A percentile compares a stretch with the other conserved stretches of the same genome.
These are phyloP conservation scores for Centropyge bicolor DNA, from an alignment of 2,797 vertebrate genomes.

Conservation along the genomic window DNA sequence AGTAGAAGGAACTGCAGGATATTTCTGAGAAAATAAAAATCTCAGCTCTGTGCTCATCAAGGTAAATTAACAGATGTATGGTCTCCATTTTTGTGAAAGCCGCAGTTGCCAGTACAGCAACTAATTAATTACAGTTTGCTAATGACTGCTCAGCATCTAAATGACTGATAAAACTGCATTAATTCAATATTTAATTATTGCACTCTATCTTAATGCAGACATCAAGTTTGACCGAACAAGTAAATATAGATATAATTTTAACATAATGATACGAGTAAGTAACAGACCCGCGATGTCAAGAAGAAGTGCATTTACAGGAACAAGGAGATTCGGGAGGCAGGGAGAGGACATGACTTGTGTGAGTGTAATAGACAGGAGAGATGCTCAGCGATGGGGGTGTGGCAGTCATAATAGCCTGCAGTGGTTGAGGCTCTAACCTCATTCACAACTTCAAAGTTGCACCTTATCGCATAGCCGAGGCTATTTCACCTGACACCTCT, in stretches of 20 bases:
- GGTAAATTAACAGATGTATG: constrained; percentile 39
- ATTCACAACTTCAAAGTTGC: constrained; percentile 81
- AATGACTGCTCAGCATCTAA: constrained; percentile 19
- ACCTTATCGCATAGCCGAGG: constrained; percentile 63
- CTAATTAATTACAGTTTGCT: constrained; percentile 27
- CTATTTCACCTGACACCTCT: constrained; percentile 64
- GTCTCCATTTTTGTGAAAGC: constrained; percentile 27
- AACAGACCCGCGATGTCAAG: background rate
- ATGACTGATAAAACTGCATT: background rate
- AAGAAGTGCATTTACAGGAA: constrained; percentile 2
- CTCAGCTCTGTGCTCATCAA: constrained; percentile 26
- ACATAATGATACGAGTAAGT: background rate
- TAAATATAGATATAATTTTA: background rate
- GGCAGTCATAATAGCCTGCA: constrained; percentile 58
- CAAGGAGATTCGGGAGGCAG: constrained; percentile 7
- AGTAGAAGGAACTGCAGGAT: constrained; percentile 51
- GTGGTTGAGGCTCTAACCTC: constrained; percentile 75
- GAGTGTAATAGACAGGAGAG: constrained; percentile 30
- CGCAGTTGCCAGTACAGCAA: constrained; percentile 7
- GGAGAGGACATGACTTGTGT: constrained; percentile 17
- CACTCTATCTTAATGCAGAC: background rate
- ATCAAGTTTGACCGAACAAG: background rate
- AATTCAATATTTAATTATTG: background rate
- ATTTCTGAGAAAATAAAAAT: constrained; percentile 56
- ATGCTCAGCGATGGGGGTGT: constrained; percentile 41